Evolutionary conservation across 2,888 invertebrate species (phyloP), one percentile per base, ranked within the genome.

Genomic region (Fragum fragum): DNA sequence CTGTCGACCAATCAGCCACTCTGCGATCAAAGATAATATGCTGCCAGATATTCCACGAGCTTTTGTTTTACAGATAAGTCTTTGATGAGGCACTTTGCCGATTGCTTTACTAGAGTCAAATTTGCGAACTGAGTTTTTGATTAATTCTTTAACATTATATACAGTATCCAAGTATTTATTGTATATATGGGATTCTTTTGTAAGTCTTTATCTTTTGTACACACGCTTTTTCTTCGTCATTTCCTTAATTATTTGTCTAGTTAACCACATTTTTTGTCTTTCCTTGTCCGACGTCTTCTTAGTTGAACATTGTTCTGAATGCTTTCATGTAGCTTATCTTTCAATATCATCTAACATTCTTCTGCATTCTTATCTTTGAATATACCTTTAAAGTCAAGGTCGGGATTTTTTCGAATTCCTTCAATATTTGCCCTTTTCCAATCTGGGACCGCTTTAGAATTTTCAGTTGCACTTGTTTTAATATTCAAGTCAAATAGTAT

Each of bases 201-300:
- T 71, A 23, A 71, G 32, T 32, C 71, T 71, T n/a, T 71, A 71
- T 2, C 55, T 53, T 21, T 55, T 53, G 32, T 71, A 71, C 23
- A 71, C 23, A 36, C 55, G 71, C 36, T 57, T 71, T 55, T 71
- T 71, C 55, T 55, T n/a, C n/a, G n/a, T n/a, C n/a, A n/a, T n/a
- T n/a, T n/a, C n/a, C n/a, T n/a, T n/a, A n/a, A n/a, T n/a, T n/a
- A n/a, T n/a, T n/a, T n/a, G n/a, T n/a, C n/a, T n/a, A 23, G 71
- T 71, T 55, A 71, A 55, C 71, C 71, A 71, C n/a, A 71, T 71
- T 71, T 71, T 26, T 71, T 57, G 9, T 7, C 23, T 55, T 39
- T 9, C 23, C 14, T 39, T 2, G 23, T 21, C 2, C 69, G 7
- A 21, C 23, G 6, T 16, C 16, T 69, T 39, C 14, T 39, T 14